phyloP scores from a whole-genome alignment of 2,888 invertebrate genomes.

The Ophonus ardosiacus region DNA sequence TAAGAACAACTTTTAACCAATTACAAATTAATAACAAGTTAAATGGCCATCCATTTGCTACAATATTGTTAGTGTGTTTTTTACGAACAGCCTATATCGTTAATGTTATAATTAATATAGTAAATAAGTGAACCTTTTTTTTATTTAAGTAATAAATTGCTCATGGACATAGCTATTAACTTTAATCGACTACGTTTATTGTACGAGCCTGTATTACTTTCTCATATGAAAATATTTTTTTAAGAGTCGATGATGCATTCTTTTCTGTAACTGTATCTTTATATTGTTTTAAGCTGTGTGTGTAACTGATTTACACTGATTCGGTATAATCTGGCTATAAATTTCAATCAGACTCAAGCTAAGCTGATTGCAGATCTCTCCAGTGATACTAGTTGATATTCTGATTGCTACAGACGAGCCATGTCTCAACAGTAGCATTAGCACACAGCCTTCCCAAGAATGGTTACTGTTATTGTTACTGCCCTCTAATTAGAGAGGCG shows the following conservation, averaged over 20 bases:
- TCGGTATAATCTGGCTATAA: conserved; percentile 60
- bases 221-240: neutral
- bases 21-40: conserved; percentile 45
- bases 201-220: conserved; percentile 8
- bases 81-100: conserved; percentile 44
- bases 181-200: conserved; percentile 17
- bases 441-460: too few relatives aligned
- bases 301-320: conserved; percentile 60
- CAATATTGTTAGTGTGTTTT: conserved; percentile 19
- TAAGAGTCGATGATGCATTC: too few relatives aligned
- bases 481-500: neutral
- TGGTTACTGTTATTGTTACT: neutral
- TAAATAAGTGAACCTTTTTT: conserved; percentile 43
- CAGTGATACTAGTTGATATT: conserved; percentile 40
- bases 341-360: conserved; percentile 54
- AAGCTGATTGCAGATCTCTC: conserved; percentile 52
- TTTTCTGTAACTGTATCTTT: neutral
- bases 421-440: neutral
- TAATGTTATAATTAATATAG: conserved; percentile 51
- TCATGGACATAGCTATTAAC: conserved; percentile 41
- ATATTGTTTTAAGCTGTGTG: neutral
- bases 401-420: conserved; percentile 18
- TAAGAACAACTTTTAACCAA: conserved; percentile 33
- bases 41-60: conserved; percentile 45
- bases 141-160: conserved; percentile 8